These are phyloP conservation scores for Nemotelus nigrinus DNA, from an alignment of 2,888 invertebrate species.

Conservation along the genomic window DNA sequence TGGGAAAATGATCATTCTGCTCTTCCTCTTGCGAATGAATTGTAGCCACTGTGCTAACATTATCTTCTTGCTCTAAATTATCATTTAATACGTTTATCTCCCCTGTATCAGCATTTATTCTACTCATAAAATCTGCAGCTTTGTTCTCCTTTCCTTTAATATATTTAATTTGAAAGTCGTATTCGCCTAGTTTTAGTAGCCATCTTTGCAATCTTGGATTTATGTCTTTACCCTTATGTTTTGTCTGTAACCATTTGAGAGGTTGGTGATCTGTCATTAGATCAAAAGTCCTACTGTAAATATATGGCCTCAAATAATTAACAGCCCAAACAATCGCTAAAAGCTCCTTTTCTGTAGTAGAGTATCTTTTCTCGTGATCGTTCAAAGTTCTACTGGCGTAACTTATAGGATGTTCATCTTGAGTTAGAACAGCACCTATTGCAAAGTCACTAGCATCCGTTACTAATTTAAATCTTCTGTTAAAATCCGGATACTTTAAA, in stretches of 20 bases:
- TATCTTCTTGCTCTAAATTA: too few relatives aligned
- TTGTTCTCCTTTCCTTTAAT: constrained; percentile 30
- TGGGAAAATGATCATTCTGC: too few relatives aligned
- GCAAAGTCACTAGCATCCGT: constrained; percentile 1
- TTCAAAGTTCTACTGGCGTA: constrained; percentile 9
- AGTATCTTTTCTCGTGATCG: constrained; percentile 13
- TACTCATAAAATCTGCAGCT: constrained; percentile 11
- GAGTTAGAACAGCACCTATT: constrained; percentile 49
- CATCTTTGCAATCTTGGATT: background rate
- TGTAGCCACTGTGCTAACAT: too few relatives aligned
- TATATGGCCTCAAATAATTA: constrained; percentile 54
- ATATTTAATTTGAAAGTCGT: constrained; percentile 14
- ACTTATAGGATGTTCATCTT: constrained; percentile 50
- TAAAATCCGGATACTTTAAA: background rate
- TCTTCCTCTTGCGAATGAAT: too few relatives aligned
- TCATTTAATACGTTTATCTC: too few relatives aligned
- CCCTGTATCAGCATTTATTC: too few relatives aligned
- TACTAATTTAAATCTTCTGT: constrained; percentile 7
- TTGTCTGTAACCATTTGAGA: constrained; percentile 7
- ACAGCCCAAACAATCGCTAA: constrained; percentile 55
- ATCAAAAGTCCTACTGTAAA: constrained; percentile 1
- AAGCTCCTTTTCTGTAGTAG: constrained; percentile 40
- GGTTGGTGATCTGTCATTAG: constrained; percentile 9
- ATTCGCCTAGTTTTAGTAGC: background rate
- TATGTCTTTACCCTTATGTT: background rate